Evolutionary conservation across 2,888 invertebrate species (phyloP).

Genomic region (Rosalia funebris): DNA sequence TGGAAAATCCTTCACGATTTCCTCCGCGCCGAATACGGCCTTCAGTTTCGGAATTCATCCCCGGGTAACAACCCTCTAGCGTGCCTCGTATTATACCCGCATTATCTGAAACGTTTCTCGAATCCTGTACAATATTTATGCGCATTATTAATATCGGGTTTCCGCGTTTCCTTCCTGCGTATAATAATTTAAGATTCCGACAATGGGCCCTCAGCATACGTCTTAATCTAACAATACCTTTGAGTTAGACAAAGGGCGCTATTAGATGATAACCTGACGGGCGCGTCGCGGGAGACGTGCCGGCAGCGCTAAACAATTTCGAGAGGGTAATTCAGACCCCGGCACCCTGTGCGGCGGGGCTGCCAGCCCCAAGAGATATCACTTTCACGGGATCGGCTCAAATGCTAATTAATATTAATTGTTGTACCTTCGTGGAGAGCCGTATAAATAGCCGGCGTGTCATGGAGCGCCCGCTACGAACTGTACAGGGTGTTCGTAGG

Average conservation of each 20-base stretch:
- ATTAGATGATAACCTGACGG: conserved; percentile 22
- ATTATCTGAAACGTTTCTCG: too few species aligned
- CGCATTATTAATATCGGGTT: not conserved
- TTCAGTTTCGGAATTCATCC: too few species aligned
- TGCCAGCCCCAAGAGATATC: conserved; percentile 7
- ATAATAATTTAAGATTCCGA: not conserved
- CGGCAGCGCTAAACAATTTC: conserved; percentile 9
- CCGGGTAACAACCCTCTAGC: too few species aligned
- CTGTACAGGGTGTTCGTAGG: too few species aligned
- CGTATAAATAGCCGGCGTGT: not conserved
- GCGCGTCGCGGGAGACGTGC: not conserved
- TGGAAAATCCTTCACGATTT: too few species aligned
- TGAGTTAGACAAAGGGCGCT: conserved; percentile 16
- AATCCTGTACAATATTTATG: not conserved
- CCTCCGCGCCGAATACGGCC: too few species aligned
- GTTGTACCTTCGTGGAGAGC: not conserved
- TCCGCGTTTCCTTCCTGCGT: not conserved
- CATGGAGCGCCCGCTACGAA: too few species aligned
- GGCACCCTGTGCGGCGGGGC: too few species aligned
- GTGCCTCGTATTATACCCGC: too few species aligned
- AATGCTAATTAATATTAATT: conserved; percentile 15
- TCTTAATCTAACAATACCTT: conserved; percentile 14
- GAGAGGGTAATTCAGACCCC: conserved; percentile 2
- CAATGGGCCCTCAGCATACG: not conserved
- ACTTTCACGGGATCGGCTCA: not conserved